Base-by-base conservation (phyloP, 2,113 vertebrate species). In the Percina caprodes region DNA sequence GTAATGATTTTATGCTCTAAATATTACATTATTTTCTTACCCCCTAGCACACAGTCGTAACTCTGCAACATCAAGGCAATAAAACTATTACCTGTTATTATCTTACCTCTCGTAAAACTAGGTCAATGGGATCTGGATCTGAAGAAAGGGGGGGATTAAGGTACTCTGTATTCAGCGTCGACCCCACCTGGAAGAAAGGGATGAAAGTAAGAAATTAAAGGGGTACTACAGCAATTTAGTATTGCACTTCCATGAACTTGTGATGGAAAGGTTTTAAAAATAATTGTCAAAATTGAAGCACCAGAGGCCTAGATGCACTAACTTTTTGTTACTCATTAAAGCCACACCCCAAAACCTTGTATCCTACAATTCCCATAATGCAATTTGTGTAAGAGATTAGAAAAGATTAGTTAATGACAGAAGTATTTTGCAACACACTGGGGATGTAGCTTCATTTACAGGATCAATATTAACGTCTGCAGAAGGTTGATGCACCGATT, bases 21-120 rank as follows among this genome's bases (percentile, higher is more conserved):
- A 39, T 21, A 10, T 35, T 3, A 14, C 12, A 15, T 14, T 23
- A 19, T 19, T 59, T 59, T 8, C 52, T 21, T 24, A 30, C n/a
- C 9, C 39, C 39, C 8, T 39, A 39, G 39, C 39, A 39, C 39
- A 10, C 9, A 2, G 39, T 39, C 23, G 6, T 18, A 15, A 46
- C 24, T 30, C 12, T 8, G 46, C 6, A 7, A 54, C 19, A 4
- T 16, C 21, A 7, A 9, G 4, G n/a, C 15, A 15, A 13, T 35
- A 26, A 56, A 71, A 24, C 19, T 69, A 8, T 39, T 35, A 26
- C 42, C 21, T 33, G 1, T 21, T 30, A 14, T 51, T n/a, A 8
- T 5, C 16, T 63, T 49, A 78, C 76, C 76, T 45, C 56, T 42
- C 30, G 21, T 16, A 69, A 8, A 14, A 42, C 24, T 8, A 68